Conservation (phyloP, 1,140 invertebrate species). For the Leptopilina clavipes region DNA sequence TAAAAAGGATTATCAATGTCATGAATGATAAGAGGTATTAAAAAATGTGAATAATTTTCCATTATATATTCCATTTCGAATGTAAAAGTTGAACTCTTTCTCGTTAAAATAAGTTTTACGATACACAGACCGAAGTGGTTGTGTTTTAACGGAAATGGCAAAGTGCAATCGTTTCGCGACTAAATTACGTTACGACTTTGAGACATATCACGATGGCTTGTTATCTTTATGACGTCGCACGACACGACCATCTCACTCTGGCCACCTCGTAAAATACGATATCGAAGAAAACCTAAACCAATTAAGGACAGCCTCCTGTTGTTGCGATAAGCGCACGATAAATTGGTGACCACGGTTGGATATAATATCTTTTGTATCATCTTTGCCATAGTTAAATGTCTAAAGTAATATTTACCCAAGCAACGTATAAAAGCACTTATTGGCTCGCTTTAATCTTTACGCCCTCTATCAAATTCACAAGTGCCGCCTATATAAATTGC, state of each 20-base stretch:
- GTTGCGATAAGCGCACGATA: slow-evolving; percentile 21
- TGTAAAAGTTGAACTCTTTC: background rate
- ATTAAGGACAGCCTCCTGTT: slow-evolving; percentile 48
- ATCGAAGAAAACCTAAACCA: slow-evolving; percentile 53
- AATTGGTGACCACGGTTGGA: background rate
- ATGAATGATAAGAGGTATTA: too few relatives aligned
- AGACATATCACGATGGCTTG: slow-evolving; percentile 47
- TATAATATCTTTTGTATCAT: slow-evolving; percentile 52
- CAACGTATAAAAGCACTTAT: slow-evolving; percentile 19
- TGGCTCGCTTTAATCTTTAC: background rate
- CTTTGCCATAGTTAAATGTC: slow-evolving; percentile 39
- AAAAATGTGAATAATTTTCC: background rate
- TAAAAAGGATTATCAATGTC: too few relatives aligned
- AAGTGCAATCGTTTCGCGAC: background rate
- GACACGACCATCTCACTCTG: slow-evolving; percentile 30
- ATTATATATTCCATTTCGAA: background rate
- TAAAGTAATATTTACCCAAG: slow-evolving; percentile 8
- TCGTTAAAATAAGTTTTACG: slow-evolving; percentile 20
- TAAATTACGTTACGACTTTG: slow-evolving; percentile 39
- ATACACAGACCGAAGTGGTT: background rate
- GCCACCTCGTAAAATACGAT: slow-evolving; percentile 45
- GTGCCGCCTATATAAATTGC: background rate
- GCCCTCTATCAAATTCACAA: background rate
- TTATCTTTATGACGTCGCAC: slow-evolving; percentile 46
- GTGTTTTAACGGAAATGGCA: slow-evolving; percentile 27